These are phyloP conservation scores for Oasisia sp. DNA, from an alignment of 2,888 invertebrate species.

Conservation along the genomic window DNA sequence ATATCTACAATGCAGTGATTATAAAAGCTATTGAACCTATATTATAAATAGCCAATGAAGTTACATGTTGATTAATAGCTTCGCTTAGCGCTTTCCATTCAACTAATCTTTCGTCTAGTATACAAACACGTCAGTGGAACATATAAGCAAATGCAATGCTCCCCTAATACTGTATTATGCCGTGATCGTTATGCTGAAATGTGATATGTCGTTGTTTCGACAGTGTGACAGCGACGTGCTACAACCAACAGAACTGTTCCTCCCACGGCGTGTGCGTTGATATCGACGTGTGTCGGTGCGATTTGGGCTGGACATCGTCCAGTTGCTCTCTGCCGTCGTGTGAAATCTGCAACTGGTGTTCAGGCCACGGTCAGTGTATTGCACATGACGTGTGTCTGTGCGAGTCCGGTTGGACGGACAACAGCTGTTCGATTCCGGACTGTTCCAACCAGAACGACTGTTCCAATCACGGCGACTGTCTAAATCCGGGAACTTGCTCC, in stretches of 20 bases:
- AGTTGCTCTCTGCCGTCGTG: slow-evolving; percentile 20
- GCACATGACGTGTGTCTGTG: not conserved
- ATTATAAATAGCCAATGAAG: no score
- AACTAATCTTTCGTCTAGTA: no score
- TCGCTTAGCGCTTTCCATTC: no score
- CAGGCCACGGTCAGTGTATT: not conserved
- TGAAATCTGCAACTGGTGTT: slow-evolving; percentile 20
- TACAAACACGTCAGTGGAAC: no score
- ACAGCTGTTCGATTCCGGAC: not conserved
- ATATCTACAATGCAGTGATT: no score
- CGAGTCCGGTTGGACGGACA: not conserved
- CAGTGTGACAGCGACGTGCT: not conserved
- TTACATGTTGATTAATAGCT: no score
- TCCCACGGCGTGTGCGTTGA: slow-evolving; percentile 22
- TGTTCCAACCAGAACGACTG: not conserved
- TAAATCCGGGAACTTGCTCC: not conserved
- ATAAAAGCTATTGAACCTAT: no score
- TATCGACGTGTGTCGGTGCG: not conserved
- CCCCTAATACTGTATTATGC: no score
- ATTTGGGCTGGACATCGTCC: not conserved
- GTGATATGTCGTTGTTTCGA: not conserved
- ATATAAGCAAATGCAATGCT: no score
- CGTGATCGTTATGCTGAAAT: no score
- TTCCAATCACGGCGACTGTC: not conserved
- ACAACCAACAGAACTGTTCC: not conserved